Evolutionary conservation across 2,113 vertebrate genomes (phyloP).

Genomic region (Ciconia stormi): DNA sequence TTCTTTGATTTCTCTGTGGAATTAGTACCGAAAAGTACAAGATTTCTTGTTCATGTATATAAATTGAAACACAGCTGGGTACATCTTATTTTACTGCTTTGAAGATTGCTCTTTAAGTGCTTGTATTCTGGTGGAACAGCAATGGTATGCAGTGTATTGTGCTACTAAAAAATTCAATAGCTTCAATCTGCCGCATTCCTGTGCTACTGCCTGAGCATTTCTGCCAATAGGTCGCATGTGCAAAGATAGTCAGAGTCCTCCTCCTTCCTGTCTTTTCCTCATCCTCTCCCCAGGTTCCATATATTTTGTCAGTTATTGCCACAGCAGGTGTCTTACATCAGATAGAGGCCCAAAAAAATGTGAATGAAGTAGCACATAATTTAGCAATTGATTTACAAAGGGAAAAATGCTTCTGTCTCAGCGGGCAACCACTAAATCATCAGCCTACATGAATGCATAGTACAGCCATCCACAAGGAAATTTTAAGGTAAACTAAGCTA

Average conservation of each 20-base stretch:
- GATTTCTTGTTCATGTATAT: not conserved
- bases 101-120: not conserved
- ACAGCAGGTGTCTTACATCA: not conserved
- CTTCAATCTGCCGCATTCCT: not conserved
- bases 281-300: not conserved
- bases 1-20: not conserved
- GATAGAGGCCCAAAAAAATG: not conserved
- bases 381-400: slow-evolving; percentile 24
- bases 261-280: not conserved
- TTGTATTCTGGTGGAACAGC: not conserved
- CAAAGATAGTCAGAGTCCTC: not conserved
- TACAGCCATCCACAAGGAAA: not conserved
- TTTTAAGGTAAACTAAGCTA: not conserved
- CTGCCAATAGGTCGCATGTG: not conserved
- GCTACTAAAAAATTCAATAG: slow-evolving; percentile 17
- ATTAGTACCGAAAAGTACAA: not conserved
- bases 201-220: not conserved
- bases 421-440: not conserved
- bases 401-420: not conserved
- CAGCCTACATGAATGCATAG: not conserved
- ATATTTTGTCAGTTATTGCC: not conserved
- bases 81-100: not conserved
- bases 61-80: slow-evolving; percentile 12
- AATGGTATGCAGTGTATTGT: not conserved
- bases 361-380: slow-evolving; percentile 23